These are phyloP conservation scores for Ranitomeya imitator DNA, from an alignment of 2,113 vertebrate species.

Conservation along the genomic window DNA sequence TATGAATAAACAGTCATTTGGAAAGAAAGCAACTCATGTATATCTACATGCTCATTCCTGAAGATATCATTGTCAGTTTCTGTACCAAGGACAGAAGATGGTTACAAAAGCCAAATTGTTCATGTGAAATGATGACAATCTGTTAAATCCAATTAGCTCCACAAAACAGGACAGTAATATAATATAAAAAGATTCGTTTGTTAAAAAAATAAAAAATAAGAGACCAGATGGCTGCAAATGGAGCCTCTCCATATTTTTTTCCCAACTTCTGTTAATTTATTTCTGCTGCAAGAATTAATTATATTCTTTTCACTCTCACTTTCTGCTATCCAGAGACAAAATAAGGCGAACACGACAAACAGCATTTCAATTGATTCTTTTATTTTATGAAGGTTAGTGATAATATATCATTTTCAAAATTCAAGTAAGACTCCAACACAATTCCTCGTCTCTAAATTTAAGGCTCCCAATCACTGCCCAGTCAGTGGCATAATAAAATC, in stretches of 20 bases:
- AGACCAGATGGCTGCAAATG: slow-evolving; percentile 51
- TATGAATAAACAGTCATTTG: slow-evolving; percentile 22
- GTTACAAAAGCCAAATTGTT: slow-evolving; percentile 45
- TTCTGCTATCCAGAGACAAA: slow-evolving; percentile 12
- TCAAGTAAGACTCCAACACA: too few relatives aligned
- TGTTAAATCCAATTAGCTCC: slow-evolving; percentile 54
- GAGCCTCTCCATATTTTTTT: slow-evolving; percentile 40
- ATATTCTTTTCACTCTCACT: slow-evolving; percentile 17
- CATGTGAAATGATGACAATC: slow-evolving; percentile 49
- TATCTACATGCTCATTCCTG: not conserved
- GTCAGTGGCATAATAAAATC: too few relatives aligned
- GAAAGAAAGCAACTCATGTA: not conserved
- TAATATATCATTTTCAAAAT: not conserved
- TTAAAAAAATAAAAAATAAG: slow-evolving; percentile 38
- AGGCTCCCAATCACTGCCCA: too few relatives aligned
- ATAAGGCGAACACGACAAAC: not conserved
- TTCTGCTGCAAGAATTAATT: slow-evolving; percentile 44
- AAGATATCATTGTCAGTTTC: slow-evolving; percentile 26
- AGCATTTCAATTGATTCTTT: not conserved
- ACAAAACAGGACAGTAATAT: slow-evolving; percentile 48
- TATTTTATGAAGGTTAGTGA: not conserved
- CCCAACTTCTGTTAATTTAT: slow-evolving; percentile 52
- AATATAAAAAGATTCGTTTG: slow-evolving; percentile 35
- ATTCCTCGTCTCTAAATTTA: too few relatives aligned
- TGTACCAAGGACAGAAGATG: slow-evolving; percentile 41